Percentiles rank a stretch among this genome's conserved stretches.
phyloP scores from a whole-genome alignment of 2,888 invertebrate species.

The Drosophila ezoana region DNA sequence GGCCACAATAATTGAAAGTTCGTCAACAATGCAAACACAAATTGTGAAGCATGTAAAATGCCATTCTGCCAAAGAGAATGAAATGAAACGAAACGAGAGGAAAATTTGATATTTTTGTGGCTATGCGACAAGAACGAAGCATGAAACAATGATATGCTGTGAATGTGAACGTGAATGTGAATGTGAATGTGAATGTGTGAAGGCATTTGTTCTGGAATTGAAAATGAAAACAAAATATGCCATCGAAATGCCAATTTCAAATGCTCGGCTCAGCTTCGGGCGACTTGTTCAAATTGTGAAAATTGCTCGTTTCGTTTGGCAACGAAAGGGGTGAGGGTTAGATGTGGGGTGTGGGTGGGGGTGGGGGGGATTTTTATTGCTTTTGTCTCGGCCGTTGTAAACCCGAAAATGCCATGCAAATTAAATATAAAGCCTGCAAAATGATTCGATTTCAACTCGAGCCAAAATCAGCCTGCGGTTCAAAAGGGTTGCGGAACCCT shows the following conservation, averaged over 20 bases:
- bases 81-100: too few relatives aligned
- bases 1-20: too few relatives aligned
- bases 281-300: slow-evolving; percentile 40
- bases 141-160: not conserved
- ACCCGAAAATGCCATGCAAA: slow-evolving; percentile 65
- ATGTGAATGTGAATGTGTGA: slow-evolving; percentile 1
- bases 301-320: slow-evolving; percentile 14
- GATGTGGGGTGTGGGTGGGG: not conserved
- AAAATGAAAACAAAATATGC: slow-evolving; percentile 35
- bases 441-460: slow-evolving; percentile 65
- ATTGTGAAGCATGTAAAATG: too few relatives aligned
- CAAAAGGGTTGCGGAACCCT: slow-evolving; percentile 3
- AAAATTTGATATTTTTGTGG: too few relatives aligned
- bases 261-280: not conserved
- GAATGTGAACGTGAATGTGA: not conserved
- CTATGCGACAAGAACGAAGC: too few relatives aligned
- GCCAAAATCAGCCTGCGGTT: slow-evolving; percentile 9
- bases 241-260: slow-evolving; percentile 31
- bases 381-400: slow-evolving; percentile 30
- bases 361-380: slow-evolving; percentile 21
- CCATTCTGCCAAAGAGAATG: too few relatives aligned
- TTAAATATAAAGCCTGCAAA: slow-evolving; percentile 73
- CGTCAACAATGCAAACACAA: too few relatives aligned
- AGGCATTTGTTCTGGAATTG: slow-evolving; percentile 1
- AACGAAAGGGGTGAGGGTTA: not conserved